These are phyloP conservation scores for Julus scanicus DNA, from an alignment of 2,888 invertebrate genomes.

Conservation along the genomic window DNA sequence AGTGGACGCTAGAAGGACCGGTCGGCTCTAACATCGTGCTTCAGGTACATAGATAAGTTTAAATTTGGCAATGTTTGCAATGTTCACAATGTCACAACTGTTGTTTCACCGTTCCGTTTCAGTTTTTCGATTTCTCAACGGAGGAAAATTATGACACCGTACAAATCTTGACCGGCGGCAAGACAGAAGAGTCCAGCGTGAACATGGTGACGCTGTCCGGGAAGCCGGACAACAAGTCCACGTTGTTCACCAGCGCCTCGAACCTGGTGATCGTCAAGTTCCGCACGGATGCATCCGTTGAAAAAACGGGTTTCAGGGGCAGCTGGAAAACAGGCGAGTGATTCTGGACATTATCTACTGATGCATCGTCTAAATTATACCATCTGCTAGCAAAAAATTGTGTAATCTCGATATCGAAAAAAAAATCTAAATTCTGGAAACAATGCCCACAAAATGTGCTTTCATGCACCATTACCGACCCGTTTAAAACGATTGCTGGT, in stretches of 20 bases:
- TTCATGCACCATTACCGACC: background rate
- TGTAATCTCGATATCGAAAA: too few relatives aligned
- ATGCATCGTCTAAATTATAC: background rate
- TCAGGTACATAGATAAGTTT: slow-evolving; percentile 69
- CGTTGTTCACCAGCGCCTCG: slow-evolving; percentile 90
- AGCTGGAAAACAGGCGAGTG: slow-evolving; percentile 62
- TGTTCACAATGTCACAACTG: background rate
- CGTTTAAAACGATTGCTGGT: background rate
- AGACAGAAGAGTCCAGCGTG: slow-evolving; percentile 92
- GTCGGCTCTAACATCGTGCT: slow-evolving; percentile 93
- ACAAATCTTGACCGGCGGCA: slow-evolving; percentile 93
- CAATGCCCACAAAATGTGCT: background rate
- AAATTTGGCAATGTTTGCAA: too few relatives aligned
- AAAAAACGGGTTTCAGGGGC: slow-evolving; percentile 84
- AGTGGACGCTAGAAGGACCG: slow-evolving; percentile 97
- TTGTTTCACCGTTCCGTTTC: slow-evolving; percentile 61
- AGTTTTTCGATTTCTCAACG: slow-evolving; percentile 97
- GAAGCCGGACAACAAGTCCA: slow-evolving; percentile 81
- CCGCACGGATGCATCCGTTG: slow-evolving; percentile 92
- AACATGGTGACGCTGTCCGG: slow-evolving; percentile 93
- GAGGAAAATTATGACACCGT: slow-evolving; percentile 97
- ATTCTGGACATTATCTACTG: background rate
- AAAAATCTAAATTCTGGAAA: too few relatives aligned
- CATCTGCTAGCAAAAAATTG: background rate
- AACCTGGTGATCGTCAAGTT: slow-evolving; percentile 99